Conservation (phyloP, 2,113 vertebrate species). For the Riparia riparia region DNA sequence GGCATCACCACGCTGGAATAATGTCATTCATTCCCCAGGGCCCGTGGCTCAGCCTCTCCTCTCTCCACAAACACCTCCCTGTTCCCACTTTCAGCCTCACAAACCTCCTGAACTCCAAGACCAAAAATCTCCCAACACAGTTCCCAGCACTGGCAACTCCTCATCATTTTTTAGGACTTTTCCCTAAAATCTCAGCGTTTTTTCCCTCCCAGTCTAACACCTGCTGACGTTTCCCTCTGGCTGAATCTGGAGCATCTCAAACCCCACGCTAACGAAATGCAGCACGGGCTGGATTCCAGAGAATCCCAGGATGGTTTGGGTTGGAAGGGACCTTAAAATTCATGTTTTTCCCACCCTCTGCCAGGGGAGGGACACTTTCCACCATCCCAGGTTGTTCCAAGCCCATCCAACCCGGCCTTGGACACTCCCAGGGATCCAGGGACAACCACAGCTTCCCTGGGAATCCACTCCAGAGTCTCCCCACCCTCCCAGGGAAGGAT, state of each 20-base stretch:
- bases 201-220: not conserved
- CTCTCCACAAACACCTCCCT: not conserved
- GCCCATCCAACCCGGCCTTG: accelerated
- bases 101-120: not conserved
- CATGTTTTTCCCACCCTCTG: not conserved
- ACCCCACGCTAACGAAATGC: accelerated
- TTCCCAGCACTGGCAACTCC: not conserved
- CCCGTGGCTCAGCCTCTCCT: not conserved
- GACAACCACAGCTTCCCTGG: not conserved
- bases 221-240: not conserved
- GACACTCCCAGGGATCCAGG: not conserved
- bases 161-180: not conserved
- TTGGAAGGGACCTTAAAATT: not conserved
- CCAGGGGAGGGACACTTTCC: not conserved
- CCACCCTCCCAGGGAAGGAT: not conserved
- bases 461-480: not conserved
- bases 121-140: not conserved
- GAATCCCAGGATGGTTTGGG: not conserved
- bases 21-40: not conserved
- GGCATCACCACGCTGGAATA: not conserved
- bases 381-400: not conserved
- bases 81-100: not conserved
- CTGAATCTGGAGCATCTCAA: not conserved
- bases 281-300: not conserved
- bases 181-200: not conserved